Evolutionary conservation across 2,113 vertebrate species (phyloP), one percentile per base, ranked within the genome.

Genomic region (Mustelus asterias): DNA sequence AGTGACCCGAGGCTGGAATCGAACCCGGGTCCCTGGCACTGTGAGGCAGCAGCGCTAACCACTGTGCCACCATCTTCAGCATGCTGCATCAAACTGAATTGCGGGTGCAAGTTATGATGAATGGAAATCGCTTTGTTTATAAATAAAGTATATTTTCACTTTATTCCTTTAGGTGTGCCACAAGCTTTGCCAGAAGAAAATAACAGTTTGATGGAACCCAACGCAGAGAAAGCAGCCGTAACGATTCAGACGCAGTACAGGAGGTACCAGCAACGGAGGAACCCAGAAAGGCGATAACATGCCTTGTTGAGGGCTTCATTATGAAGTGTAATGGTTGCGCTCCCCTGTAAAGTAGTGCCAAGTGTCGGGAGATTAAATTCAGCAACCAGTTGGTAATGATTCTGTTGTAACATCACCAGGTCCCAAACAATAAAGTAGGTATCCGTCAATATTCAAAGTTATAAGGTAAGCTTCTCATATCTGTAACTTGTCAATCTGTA

Each of bases 181-280:
- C 37, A 29, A 72, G 13, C 88, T 60, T 90, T 33, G 14, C 6
- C 88, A 26, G 29, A 26, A 7, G 94, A 48, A 54, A 69, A 44
- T n/a, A 70, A 48, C 22, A 29, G 8, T 69, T 29, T 69, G 20
- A 26, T 0, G 11, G n/a, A 72, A 41, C 97, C 96, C 0, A 94
- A 97, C 16, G 96, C 96, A 0, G 98, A 98, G 95, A 97, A 97
- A 96, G 98, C 98, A 0, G 98, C 98, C 0, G n/a, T 98, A 86
- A 98, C 98, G 96, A 98, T 98, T 96, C 98, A 99, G 97, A 97
- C 96, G 86, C 98, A 98, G 96, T 98, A 97, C 97, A 97, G 98
- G 96, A 98, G 98, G 95, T 98, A 98, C 96, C 98, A 98, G 96
- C 97, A 98, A 96, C 98, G 98, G 97, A 98, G 98, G 96, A 96